Evolutionary conservation across 2,113 vertebrate genomes (phyloP), one percentile per base, ranked within the genome.

Genomic region (Petaurus breviceps): DNA sequence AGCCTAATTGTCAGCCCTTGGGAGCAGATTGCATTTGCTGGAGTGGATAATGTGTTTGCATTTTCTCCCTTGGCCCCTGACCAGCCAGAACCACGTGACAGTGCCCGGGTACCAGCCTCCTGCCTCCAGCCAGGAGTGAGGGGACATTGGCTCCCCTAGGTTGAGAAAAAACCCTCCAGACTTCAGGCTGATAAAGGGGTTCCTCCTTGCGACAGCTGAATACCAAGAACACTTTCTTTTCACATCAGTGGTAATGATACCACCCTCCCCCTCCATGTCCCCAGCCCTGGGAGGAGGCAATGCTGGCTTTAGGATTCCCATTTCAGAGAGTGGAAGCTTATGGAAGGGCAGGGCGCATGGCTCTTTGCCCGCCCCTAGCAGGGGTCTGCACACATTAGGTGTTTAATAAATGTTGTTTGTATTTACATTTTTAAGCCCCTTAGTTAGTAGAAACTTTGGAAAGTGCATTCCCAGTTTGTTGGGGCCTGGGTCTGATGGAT

Each of bases 11-110:
- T 91, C 89, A 90, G 92, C 95, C 98, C 93, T 95, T 94, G 89
- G 94, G 3, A 46, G 28, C 57, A 95, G 94, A 97, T 96, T 96
- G 97, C 96, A 95, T 84, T 46, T 89, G 89, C 91, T 97, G 96
- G 96, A 98, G 97, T 97, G 97, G 97, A 97, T 97, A 97, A 96
- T 97, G 97, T 98, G 96, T 97, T 96, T 95, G 97, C 94, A 95
- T 98, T 92, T 96, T 97, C 97, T 96, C 0, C 53, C 77, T 96
- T 93, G 96, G 96, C 97, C 90, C 98, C 97, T 97, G 97, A 96
- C 97, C 47, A 94, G 90, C 94, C 91, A 51, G 94, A 94, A 61
- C 68, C 12, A 54, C 91, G 92, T 94, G 68, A 84, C n/a, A 23
- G 68, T 23, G n/a, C 68, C 68, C 1, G 68, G 68, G 68, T 89